Evolutionary conservation across 1,140 invertebrate species (phyloP), one percentile per base, ranked within the genome.

Genomic region (Drosophila auraria): DNA sequence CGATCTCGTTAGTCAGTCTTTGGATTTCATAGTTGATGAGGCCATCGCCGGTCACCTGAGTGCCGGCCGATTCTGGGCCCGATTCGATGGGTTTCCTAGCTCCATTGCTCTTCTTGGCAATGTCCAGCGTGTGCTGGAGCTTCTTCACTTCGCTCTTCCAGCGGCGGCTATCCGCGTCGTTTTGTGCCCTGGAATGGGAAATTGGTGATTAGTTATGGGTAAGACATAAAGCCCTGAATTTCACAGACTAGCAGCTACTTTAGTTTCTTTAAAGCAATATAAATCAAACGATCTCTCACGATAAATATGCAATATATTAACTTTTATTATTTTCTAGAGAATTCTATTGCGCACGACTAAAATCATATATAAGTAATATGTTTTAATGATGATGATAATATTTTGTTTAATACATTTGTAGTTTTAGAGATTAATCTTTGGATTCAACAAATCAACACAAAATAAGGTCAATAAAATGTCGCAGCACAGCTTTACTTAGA

Each of bases 1-100:
- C 78, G 61, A 93, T 84, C 80, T 93, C 92, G 82, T 92, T 92
- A 59, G 83, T 93, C 92, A 93, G 86, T 92, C 87, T 93, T 92
- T 91, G 87, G 60, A 93, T 91, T 92, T 93, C 92, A 79, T 92
- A 78, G 77, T 87, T 92, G 57, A 82, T 82, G 50, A 91, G 78
- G 78, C 80, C 83, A 62, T 83, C 76, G 76, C 75, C 81, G 60
- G 87, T 79, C 71, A 82, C 75, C 53, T 62, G 66, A 38, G 71
- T 57, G 70, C 65, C 75, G 59, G 17, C 40, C 68, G 66, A 51
- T 40, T 87, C 75, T 8, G n/a, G 40, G 47, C 72, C 62, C 63
- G 70, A 51, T 62, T 89, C 86, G 53, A 63, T 77, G 70, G 71
- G 59, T 56, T 90, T 90, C 61, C 70, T 89, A 1, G 49, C 51